Conservation (phyloP, 2,888 invertebrate species). For the Miltochrista miniata region DNA sequence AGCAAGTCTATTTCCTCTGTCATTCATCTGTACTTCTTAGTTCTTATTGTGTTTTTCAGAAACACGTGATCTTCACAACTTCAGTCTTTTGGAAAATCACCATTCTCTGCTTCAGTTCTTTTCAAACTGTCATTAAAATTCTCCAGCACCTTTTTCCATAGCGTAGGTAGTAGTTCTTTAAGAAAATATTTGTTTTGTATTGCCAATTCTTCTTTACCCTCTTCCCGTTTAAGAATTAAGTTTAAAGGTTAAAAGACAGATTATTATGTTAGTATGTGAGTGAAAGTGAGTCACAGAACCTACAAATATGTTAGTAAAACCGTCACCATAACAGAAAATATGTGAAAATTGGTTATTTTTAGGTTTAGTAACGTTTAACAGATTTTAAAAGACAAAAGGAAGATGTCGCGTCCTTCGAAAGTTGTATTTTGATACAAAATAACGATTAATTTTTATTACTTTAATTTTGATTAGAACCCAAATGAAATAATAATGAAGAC, state of each 20-base stretch:
- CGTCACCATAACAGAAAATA: constrained; percentile 20
- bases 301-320: constrained; percentile 33
- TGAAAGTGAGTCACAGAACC: constrained; percentile 21
- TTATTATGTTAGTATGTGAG: constrained; percentile 28
- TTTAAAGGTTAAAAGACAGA: constrained; percentile 12
- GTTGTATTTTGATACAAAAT: neutral
- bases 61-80: too few species aligned
- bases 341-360: constrained; percentile 8
- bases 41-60: too few species aligned
- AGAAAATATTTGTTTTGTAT: neutral
- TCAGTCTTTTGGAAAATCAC: too few species aligned
- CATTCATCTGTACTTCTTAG: too few species aligned
- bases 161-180: too few species aligned
- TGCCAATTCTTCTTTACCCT: neutral
- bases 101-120: too few species aligned
- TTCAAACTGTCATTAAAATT: too few species aligned
- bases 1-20: too few species aligned
- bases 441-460: too few species aligned
- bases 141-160: too few species aligned
- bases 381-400: constrained; percentile 7
- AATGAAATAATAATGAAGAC: constrained; percentile 1
- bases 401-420: constrained; percentile 9
- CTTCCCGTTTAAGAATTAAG: constrained; percentile 5
- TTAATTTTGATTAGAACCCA: constrained; percentile 2
- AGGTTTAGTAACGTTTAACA: constrained; percentile 6